A percentile compares a stretch with the other conserved stretches of the same genome.
Evolutionary conservation across 2,888 invertebrate species (phyloP).

Genomic region (Drosophila lacicola): DNA sequence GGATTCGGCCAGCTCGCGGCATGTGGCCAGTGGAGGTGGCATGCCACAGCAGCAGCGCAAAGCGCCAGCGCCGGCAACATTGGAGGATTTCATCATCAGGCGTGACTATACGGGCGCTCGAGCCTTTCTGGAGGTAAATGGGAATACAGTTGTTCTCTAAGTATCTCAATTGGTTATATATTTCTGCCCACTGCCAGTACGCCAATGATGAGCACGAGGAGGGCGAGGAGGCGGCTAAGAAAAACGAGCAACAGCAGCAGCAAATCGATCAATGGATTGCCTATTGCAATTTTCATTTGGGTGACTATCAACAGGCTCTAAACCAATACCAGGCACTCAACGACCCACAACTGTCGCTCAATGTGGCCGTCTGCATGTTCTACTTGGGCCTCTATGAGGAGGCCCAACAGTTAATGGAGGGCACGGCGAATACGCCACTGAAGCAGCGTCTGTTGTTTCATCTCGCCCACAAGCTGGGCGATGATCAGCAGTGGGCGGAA

Average conservation of each 20-base stretch:
- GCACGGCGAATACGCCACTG: constrained; percentile 88
- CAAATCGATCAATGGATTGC: constrained; percentile 94
- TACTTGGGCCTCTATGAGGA: constrained; percentile 91
- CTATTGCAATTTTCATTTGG: constrained; percentile 97
- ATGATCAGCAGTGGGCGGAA: constrained; percentile 93
- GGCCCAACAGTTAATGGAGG: constrained; percentile 88
- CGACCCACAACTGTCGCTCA: constrained; percentile 87
- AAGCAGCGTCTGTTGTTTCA: constrained; percentile 95
- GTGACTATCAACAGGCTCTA: constrained; percentile 94
- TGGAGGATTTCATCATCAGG: constrained; percentile 95
- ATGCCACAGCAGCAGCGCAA: constrained; percentile 70
- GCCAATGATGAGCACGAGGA: constrained; percentile 66
- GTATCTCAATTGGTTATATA: neutral
- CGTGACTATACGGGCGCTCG: constrained; percentile 98
- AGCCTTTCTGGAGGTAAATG: constrained; percentile 94
- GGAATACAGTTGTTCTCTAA: neutral
- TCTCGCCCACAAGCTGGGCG: constrained; percentile 95
- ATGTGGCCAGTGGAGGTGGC: constrained; percentile 61
- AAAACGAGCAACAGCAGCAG: constrained; percentile 69
- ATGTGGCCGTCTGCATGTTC: constrained; percentile 97
- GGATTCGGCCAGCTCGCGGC: constrained; percentile 86
- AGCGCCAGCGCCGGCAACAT: constrained; percentile 88
- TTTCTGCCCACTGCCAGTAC: constrained; percentile 50
- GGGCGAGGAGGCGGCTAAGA: constrained; percentile 50
- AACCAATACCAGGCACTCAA: constrained; percentile 88